Base-by-base conservation (phyloP, 2,797 vertebrate species). In the Rhodeus uyekii region DNA sequence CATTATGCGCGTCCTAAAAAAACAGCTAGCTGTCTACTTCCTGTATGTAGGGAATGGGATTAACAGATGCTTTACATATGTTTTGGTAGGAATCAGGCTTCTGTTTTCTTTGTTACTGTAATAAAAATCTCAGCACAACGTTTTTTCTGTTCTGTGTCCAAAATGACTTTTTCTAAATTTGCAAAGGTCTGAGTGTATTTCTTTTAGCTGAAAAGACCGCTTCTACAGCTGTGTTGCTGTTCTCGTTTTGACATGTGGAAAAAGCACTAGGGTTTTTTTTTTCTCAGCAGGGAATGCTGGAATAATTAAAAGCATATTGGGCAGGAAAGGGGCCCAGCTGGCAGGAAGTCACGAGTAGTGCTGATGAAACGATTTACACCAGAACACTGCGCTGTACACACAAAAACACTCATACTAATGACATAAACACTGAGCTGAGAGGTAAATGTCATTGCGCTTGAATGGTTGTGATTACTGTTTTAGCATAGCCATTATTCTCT, bases 291-390 rank as follows among this genome's bases (percentile, higher is more conserved):
- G 80, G 80, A 82, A 76, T 36, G 80, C 50, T 80, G 78, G 48
- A 69, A 84, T 81, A 81, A 84, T 84, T 84, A 84, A 84, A 84
- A 84, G 83, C 78, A 84, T 80, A 76, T 63, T 84, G 78, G 72
- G 42, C 72, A 84, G 83, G 83, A 84, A 84, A 84, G 72, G 53
- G 83, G 64, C 78, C 80, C 64, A 84, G 78, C 78, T 84, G 83
- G 83, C 83, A 84, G 83, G 78, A 84, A 84, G 83, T 76, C 50
- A 48, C 29, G 29, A 84, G 42, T 32, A 64, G 76, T 73, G 9
- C n/a, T 18, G 69, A 79, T 80, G 48, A 80, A 48, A 61, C 27
- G 38, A 39, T 68, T 58, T 76, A 71, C 64, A 67, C 36, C 48
- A 73, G 71, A 69, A 63, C 29, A 61, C 29, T 50, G 32, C 4